phyloP scores from a whole-genome alignment of 2,113 vertebrate genomes.

The Melospiza georgiana region DNA sequence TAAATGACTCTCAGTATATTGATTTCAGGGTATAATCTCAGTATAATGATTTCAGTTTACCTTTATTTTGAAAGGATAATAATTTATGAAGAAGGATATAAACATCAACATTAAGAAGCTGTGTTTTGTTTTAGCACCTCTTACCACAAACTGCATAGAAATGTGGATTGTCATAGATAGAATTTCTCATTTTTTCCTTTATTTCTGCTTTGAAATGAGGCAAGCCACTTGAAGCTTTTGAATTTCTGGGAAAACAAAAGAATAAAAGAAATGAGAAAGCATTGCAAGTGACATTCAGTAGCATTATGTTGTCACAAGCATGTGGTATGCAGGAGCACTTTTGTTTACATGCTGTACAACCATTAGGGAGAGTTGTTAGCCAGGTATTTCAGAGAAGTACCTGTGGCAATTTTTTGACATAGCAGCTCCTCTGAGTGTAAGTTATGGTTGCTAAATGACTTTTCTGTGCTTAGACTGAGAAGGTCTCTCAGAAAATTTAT shows the following conservation, averaged over 20 bases:
- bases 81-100: neutral
- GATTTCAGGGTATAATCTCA: neutral
- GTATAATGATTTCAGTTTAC: neutral
- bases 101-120: neutral
- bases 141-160: neutral
- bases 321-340: neutral
- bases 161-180: neutral
- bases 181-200: neutral
- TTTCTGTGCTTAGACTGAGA: neutral
- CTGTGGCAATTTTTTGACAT: neutral
- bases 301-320: neutral
- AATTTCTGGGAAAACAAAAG: accelerated
- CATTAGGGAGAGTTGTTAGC: neutral
- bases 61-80: neutral
- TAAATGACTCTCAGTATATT: neutral
- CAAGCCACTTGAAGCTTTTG: neutral
- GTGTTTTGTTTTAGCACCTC: neutral
- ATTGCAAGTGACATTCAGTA: neutral
- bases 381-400: neutral
- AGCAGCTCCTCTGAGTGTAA: neutral
- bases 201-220: neutral
- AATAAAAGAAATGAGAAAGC: neutral
- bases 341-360: neutral
- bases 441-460: neutral
- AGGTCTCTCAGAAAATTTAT: conserved; percentile 26